Conservation (phyloP, 2,797 vertebrate species). For the Diplodus sargus region DNA sequence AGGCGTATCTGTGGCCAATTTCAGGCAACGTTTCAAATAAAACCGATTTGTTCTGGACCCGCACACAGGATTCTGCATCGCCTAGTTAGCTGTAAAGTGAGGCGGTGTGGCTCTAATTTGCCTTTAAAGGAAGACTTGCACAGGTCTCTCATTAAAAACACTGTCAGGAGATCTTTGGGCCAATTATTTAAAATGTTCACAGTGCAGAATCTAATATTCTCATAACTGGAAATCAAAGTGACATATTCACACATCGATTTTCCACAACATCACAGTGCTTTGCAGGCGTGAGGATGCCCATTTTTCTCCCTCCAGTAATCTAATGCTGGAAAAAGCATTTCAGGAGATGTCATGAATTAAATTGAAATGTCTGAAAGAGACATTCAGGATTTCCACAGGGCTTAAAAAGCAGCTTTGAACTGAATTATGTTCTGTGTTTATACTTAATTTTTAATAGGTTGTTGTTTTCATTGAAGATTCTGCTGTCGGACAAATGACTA, state of each 20-base stretch:
- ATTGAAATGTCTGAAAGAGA: slow-evolving; percentile 52
- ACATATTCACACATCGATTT: slow-evolving; percentile 53
- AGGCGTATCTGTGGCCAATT: slow-evolving; percentile 23
- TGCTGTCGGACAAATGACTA: background rate
- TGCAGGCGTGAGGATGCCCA: slow-evolving; percentile 22
- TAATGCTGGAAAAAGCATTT: slow-evolving; percentile 56
- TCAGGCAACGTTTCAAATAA: slow-evolving; percentile 27
- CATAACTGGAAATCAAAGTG: slow-evolving; percentile 62
- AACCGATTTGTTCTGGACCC: slow-evolving; percentile 30
- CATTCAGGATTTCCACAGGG: slow-evolving; percentile 19
- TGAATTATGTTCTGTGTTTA: slow-evolving; percentile 20
- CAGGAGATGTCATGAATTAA: slow-evolving; percentile 43
- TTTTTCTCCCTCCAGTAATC: slow-evolving; percentile 47
- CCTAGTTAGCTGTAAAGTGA: slow-evolving; percentile 24
- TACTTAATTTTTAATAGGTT: background rate
- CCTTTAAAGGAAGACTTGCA: slow-evolving; percentile 8
- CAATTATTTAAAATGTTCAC: slow-evolving; percentile 53
- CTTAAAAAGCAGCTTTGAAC: slow-evolving; percentile 24
- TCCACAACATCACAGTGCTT: slow-evolving; percentile 36
- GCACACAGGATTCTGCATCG: background rate
- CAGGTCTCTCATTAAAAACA: slow-evolving; percentile 39
- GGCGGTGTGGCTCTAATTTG: slow-evolving; percentile 21
- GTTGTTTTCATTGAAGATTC: slow-evolving; percentile 1
- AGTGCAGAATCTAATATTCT: slow-evolving; percentile 43
- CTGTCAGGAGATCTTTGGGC: slow-evolving; percentile 31